These are phyloP conservation scores for Parthenolecanium corni DNA, from an alignment of 2,888 invertebrate species.

Conservation along the genomic window DNA sequence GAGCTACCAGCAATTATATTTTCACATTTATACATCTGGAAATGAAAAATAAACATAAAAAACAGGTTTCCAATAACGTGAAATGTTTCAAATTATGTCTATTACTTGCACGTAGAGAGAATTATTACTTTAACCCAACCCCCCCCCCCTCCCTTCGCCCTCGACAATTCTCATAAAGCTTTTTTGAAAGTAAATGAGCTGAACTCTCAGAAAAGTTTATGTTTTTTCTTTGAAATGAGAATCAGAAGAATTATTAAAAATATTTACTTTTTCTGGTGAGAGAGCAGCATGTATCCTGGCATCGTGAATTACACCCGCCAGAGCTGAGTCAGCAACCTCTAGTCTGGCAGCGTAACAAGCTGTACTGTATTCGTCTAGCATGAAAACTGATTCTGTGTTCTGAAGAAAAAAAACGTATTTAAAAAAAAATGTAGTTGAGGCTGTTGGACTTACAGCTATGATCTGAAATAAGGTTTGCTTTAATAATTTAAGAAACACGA, in stretches of 20 bases:
- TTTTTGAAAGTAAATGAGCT: too few species aligned
- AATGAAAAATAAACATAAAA: neutral
- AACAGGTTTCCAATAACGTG: neutral
- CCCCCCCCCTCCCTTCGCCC: too few species aligned
- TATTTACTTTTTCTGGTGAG: slow-evolving; percentile 42
- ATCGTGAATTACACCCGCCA: slow-evolving; percentile 72
- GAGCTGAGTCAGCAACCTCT: slow-evolving; percentile 40
- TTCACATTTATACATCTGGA: slow-evolving; percentile 50
- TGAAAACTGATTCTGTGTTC: slow-evolving; percentile 37
- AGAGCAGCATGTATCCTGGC: slow-evolving; percentile 67
- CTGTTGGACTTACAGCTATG: too few species aligned
- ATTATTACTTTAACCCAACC: too few species aligned
- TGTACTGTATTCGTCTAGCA: slow-evolving; percentile 43
- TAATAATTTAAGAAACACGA: too few species aligned
- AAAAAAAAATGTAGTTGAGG: too few species aligned
- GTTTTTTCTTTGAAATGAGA: neutral
- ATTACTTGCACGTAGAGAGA: too few species aligned
- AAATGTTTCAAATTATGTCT: too few species aligned
- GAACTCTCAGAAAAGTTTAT: too few species aligned
- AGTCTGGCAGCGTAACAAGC: slow-evolving; percentile 67
- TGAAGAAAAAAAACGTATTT: slow-evolving; percentile 31
- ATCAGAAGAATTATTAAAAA: slow-evolving; percentile 15
- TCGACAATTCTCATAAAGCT: too few species aligned
- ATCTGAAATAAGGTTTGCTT: too few species aligned
- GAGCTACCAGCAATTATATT: slow-evolving; percentile 51